phyloP scores from a whole-genome alignment of 2,113 vertebrate genomes.

The Gavia stellata region DNA sequence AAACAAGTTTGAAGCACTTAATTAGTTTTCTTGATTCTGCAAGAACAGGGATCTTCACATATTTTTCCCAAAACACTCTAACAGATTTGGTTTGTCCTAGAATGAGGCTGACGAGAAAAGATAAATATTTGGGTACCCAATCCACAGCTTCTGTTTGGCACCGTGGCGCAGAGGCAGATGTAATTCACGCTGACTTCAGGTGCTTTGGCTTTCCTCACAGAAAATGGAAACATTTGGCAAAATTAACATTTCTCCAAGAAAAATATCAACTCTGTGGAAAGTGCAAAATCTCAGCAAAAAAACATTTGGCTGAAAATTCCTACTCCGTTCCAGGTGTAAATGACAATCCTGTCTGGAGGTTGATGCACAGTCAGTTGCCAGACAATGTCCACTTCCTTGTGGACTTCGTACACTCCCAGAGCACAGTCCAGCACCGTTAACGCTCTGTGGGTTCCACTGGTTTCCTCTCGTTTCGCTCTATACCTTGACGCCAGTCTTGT shows the following conservation, averaged over 20 bases:
- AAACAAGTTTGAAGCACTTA: background rate
- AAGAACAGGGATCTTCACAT: background rate
- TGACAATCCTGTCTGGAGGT: background rate
- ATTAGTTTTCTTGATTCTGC: background rate
- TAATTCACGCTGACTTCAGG: background rate
- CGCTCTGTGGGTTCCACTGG: too few species aligned
- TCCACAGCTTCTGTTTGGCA: background rate
- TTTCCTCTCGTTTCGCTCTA: background rate
- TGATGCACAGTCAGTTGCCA: background rate
- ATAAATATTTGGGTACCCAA: too few species aligned
- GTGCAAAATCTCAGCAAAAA: background rate
- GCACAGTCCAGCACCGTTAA: background rate
- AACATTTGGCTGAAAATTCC: background rate
- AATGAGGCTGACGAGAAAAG: background rate
- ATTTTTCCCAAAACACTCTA: background rate
- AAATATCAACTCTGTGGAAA: background rate
- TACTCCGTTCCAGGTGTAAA: background rate
- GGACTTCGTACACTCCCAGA: background rate
- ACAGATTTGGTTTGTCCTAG: background rate
- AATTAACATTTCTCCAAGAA: background rate
- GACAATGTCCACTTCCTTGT: fast-evolving
- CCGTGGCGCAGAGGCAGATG: background rate
- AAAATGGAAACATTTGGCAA: background rate
- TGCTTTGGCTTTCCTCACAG: background rate
- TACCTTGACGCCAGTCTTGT: too few species aligned